These are phyloP conservation scores for Eulemur albifrons DNA, from an alignment of 2,797 vertebrate genomes.

Conservation along the genomic window DNA sequence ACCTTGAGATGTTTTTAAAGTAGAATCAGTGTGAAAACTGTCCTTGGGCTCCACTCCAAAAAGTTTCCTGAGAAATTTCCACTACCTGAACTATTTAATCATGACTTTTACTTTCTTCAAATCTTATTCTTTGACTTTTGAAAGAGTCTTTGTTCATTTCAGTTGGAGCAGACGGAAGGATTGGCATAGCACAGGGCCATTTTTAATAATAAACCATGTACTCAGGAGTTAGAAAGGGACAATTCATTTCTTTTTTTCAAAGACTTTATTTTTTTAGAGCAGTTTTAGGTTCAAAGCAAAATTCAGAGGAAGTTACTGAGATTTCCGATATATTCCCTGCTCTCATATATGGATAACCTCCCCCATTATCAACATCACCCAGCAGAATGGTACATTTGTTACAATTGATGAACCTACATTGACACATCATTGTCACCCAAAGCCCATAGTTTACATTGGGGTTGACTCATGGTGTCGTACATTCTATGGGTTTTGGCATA, in stretches of 20 bases:
- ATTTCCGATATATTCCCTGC: neutral
- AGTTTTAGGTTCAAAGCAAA: neutral
- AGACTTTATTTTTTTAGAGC: neutral
- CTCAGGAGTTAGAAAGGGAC: neutral
- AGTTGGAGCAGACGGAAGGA: neutral
- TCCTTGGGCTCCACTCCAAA: neutral
- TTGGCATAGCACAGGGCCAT: neutral
- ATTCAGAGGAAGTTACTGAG: neutral
- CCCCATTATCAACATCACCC: neutral
- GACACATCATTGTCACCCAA: neutral
- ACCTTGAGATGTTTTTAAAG: constrained; percentile 20
- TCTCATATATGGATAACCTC: no score
- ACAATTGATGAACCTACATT: neutral
- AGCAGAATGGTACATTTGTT: neutral
- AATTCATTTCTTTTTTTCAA: neutral
- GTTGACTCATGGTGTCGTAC: neutral
- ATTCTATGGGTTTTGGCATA: neutral
- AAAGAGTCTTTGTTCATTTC: constrained; percentile 12
- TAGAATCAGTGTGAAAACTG: neutral
- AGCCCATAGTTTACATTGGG: neutral
- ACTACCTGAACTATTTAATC: neutral
- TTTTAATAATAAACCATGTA: neutral
- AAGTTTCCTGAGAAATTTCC: constrained; percentile 15
- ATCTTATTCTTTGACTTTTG: neutral
- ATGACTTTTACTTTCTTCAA: neutral